Evolutionary conservation across 2,797 vertebrate genomes (phyloP), one percentile per base, ranked within the genome.

Genomic region (Huso huso): DNA sequence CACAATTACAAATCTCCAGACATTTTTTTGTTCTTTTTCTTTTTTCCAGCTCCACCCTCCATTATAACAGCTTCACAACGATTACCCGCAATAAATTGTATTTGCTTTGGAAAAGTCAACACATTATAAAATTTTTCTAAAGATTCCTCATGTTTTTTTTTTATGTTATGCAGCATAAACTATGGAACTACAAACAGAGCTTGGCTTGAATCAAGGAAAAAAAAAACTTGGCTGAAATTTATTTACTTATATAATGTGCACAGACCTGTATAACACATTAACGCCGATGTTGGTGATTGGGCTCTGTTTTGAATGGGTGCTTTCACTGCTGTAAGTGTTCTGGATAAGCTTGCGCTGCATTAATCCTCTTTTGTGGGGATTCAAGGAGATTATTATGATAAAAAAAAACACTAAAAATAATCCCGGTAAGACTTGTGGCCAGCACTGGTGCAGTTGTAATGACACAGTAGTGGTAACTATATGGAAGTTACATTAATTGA

Each of bases 31-130:
- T 7, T 11, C 55, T 11, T 13, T 13, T n/a, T n/a, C n/a, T 13
- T n/a, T n/a, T 13, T 11, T 13, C 2, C 55, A 58, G 55, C 55
- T n/a, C 10, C 55, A 37, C 4, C 37, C 37, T 37, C 37, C 5
- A 37, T 58, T n/a, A 58, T 13, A 58, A 13, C 55, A 58, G 11
- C 12, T 58, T 7, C 12, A n/a, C 10, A 58, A 11, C 12, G 12
- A 13, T 13, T 13, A 7, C 6, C 55, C 15, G 55, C 11, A 13
- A n/a, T 2, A n/a, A 11, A 58, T 7, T 7, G 10, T 58, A n/a
- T 58, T 58, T 58, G 12, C 15, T 58, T 13, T 58, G 55, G 11
- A n/a, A 58, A 58, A 58, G 55, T 58, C 55, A 58, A 58, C 55
- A 58, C 55, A 58, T 58, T 58, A n/a, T 11, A 11, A 58, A 58